These are phyloP conservation scores for Drosophila nannoptera DNA, from an alignment of 1,140 invertebrate genomes.

Conservation along the genomic window DNA sequence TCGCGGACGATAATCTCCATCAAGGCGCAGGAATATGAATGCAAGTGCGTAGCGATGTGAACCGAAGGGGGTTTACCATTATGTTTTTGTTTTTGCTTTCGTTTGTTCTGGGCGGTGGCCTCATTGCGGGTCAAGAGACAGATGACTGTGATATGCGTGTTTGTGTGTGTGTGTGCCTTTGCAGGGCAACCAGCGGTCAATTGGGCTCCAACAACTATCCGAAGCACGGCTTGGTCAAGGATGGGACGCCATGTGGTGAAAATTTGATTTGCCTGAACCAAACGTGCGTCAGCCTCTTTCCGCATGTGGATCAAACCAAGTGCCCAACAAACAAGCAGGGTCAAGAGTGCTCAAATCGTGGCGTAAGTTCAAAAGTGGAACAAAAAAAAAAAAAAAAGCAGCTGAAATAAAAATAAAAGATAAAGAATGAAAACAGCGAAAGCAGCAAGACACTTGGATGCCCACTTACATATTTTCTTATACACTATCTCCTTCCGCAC, in stretches of 20 bases:
- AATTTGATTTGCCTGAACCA: conserved; percentile 96
- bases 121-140: neutral
- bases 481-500: conserved; percentile 5
- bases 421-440: neutral
- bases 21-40: conserved; percentile 91
- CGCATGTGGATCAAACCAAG: conserved; percentile 89
- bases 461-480: conserved; percentile 7
- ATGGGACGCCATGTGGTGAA: conserved; percentile 95
- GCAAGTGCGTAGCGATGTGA: conserved; percentile 87
- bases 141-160: neutral
- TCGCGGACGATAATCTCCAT: conserved; percentile 92
- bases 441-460: conserved; percentile 5
- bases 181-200: conserved; percentile 85
- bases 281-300: conserved; percentile 91
- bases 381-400: conserved; percentile 8
- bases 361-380: conserved; percentile 83
- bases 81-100: neutral
- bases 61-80: neutral
- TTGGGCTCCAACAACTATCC: conserved; percentile 84
- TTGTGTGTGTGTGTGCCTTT: conserved; percentile 33
- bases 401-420: neutral
- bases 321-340: conserved; percentile 94
- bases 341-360: conserved; percentile 94
- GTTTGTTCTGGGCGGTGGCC: neutral
- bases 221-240: conserved; percentile 88